These are phyloP conservation scores for Mythimna loreyi DNA, from an alignment of 2,888 invertebrate species.

Conservation along the genomic window DNA sequence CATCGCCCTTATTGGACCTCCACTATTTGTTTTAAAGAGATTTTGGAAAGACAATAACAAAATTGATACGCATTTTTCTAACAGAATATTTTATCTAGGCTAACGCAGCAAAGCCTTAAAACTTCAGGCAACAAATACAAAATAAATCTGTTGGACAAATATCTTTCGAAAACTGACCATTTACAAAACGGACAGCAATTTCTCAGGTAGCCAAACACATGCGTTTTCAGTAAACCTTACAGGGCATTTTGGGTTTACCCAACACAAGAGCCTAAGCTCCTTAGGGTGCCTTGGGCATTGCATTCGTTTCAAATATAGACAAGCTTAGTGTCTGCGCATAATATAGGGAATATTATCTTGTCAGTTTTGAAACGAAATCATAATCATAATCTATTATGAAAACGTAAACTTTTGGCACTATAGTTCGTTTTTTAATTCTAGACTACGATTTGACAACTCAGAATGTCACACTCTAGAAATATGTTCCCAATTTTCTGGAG, in stretches of 20 bases:
- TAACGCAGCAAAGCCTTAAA: neutral
- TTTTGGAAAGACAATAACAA: neutral
- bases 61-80: neutral
- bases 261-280: constrained; percentile 25
- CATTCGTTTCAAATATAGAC: constrained; percentile 7
- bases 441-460: too few species aligned
- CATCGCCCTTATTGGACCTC: too few species aligned
- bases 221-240: constrained; percentile 31
- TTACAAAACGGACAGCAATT: constrained; percentile 25
- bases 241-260: constrained; percentile 19
- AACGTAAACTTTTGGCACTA: too few species aligned
- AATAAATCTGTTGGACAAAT: constrained; percentile 24
- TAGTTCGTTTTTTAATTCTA: too few species aligned
- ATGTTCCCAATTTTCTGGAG: too few species aligned
- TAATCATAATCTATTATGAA: neutral
- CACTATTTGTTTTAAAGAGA: neutral
- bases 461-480: too few species aligned
- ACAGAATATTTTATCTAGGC: neutral
- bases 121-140: neutral
- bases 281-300: constrained; percentile 48
- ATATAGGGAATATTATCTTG: neutral
- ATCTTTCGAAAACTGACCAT: constrained; percentile 36
- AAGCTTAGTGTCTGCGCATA: constrained; percentile 2
- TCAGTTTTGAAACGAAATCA: neutral
- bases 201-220: constrained; percentile 34